Evolutionary conservation across 2,113 vertebrate species (phyloP), one percentile per base, ranked within the genome.

Genomic region (Hoplias malabaricus): DNA sequence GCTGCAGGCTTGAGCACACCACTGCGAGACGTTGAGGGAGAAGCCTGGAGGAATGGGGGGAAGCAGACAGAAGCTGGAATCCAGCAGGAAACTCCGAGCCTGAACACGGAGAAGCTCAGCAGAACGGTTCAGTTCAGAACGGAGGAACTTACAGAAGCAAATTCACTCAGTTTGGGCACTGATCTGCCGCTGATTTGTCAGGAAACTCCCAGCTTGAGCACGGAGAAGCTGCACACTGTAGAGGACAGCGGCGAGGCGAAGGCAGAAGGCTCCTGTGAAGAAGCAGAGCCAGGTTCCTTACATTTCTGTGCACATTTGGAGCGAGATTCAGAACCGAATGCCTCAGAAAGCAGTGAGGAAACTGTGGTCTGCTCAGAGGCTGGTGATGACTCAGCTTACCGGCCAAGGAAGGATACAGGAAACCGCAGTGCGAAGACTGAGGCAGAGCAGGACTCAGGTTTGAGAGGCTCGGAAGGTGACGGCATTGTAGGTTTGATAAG

Each of bases 371-470:
- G 25, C 68, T 68, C 16, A 56, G 53, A 63, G 31, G 23, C n/a
- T 9, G 40, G 40, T n/a, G 40, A 78, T 11, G 27, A 50, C 16
- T 16, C 25, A 13, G 14, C 46, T 19, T 6, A 14, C 61, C 16
- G 25, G 43, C 38, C 66, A 31, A 57, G 62, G 40, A 68, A 72
- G 46, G 78, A 74, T 34, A 38, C 78, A 69, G 63, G 53, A 80
- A 69, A 69, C 73, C 62, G 19, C 2, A 50, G 11, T 2, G 19
- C 5, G 1, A 19, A 34, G 5, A 36, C 9, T 3, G 31, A 62
- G 2, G 16, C 21, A 23, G 54, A 29, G 33, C 46, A 29, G 48
- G n/a, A 53, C 48, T 1, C 16, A 48, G 43, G 43, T 43, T 77
- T 43, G 42, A 57, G 29, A 7, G 8, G 9, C 43, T 59, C 16